Conservation (phyloP, 1,140 invertebrate genomes). For the Armadillidium nasatum region DNA sequence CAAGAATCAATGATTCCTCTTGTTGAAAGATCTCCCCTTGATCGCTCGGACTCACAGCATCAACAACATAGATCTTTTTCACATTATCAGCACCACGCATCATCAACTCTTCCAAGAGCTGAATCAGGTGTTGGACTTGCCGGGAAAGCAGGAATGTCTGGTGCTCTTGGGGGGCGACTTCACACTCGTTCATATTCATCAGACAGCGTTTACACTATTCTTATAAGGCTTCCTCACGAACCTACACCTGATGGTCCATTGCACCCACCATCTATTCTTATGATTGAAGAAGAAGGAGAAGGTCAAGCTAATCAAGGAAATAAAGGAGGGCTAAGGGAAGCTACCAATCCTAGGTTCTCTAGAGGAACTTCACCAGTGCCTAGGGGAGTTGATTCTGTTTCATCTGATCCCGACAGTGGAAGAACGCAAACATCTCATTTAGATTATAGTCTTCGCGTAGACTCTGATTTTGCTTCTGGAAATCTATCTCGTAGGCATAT, state of each 20-base stretch:
- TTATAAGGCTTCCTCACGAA: constrained; percentile 70
- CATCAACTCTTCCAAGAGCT: constrained; percentile 37
- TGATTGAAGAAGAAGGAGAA: constrained; percentile 60
- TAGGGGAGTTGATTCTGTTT: constrained; percentile 39
- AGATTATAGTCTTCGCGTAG: constrained; percentile 50
- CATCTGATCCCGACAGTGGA: constrained; percentile 37
- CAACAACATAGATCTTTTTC: constrained; percentile 46
- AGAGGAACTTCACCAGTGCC: constrained; percentile 38
- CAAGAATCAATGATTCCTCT: constrained; percentile 47
- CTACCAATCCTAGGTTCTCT: constrained; percentile 31
- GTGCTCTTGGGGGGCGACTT: constrained; percentile 50
- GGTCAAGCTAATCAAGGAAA: constrained; percentile 27
- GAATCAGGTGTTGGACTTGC: constrained; percentile 34
- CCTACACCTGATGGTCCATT: constrained; percentile 40
- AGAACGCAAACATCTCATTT: constrained; percentile 25
- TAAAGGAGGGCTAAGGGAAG: background rate
- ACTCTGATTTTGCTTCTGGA: constrained; percentile 59
- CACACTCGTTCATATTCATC: constrained; percentile 49
- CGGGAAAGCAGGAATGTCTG: constrained; percentile 26
- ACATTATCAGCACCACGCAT: constrained; percentile 46
- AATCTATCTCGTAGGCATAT: constrained; percentile 35
- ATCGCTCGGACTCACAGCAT: constrained; percentile 47
- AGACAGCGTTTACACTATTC: constrained; percentile 74
- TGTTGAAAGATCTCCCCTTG: constrained; percentile 49
- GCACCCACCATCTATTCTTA: constrained; percentile 69